Evolutionary conservation across 1,140 invertebrate species (phyloP), one percentile per base, ranked within the genome.

Genomic region (Drosophila bifasciata): DNA sequence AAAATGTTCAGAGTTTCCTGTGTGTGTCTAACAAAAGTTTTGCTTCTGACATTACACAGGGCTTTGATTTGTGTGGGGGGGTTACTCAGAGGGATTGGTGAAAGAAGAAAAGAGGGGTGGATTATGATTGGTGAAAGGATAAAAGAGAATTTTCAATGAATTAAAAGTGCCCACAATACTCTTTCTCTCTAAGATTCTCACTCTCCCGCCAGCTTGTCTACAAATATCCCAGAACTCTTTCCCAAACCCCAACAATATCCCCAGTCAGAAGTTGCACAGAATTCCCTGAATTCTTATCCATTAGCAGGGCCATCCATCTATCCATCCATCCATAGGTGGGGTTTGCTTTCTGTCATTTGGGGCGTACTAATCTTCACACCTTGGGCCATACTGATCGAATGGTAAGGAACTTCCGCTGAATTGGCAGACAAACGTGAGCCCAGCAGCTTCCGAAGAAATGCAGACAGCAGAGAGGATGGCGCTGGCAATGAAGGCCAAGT

Each of bases 341-440:
- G 32, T 13, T 36, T 36, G 32, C 32, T 36, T 36, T 36, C 4
- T 36, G 32, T 36, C 32, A 36, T 85, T 76, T 68, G 51, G 63
- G 62, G 67, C 72, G 76, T 76, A 89, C 73, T 80, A 89, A 89
- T 80, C 73, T 80, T 89, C 85, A 89, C 85, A 89, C 85, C 85
- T 89, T 73, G 61, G 9, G 48, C 62, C 61, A 45, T 62, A 70
- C 64, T 39, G 46, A 36, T 9, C 40, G 60, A 56, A 16, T 17
- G 21, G 41, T n/a, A 55, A 36, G 60, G 46, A 48, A 78, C 76
- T 89, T 89, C 70, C 74, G 71, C 59, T 62, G 85, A 89, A 89
- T 85, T 89, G 74, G 60, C 85, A 61, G 74, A 43, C 80, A 89
- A 77, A 89, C 67, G 75, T 62, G 68, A 89, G 59, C 40, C 61